Evolutionary conservation across 2,113 vertebrate species (phyloP), one percentile per base, ranked within the genome.

Genomic region (Anas platyrhynchos): DNA sequence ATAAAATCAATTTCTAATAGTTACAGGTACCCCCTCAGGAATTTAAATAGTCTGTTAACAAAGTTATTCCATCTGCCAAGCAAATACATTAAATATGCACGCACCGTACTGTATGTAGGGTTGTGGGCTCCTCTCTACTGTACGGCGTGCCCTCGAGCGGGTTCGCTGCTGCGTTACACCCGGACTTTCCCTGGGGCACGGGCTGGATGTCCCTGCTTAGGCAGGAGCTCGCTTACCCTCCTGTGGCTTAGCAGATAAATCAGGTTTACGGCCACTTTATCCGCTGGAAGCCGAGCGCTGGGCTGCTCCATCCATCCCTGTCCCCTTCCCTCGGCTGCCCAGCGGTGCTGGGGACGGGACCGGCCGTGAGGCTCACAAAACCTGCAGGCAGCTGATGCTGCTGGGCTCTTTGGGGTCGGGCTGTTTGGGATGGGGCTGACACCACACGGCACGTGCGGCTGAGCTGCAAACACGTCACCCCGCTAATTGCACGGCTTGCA

Each of bases 1-100:
- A 96, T 98, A 98, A 98, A 98, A 97, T 96, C 97, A 97, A 94
- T 97, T 98, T 97, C 95, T 98, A 98, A 98, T 96, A 97, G 97
- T 96, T 97, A 94, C 97, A 98, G 98, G 98, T 98, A 98, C 96
- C 93, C 96, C 95, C 96, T 95, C 83, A 96, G 97, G 97, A 97
- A 97, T 97, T 97, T 95, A 96, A 97, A 97, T 97, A 97, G 96
- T 94, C 97, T 96, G 95, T 95, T 97, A 97, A 97, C 96, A 96
- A 97, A 97, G 94, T 96, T 96, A 96, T 96, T 97, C 96, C 89
- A 96, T 95, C 94, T 95, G 95, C 93, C 67, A 83, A 86, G 93
- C 79, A 93, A 97, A 97, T 91, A 93, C 78, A 95, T 93, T 91
- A 95, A 95, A 89, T 82, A 73, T 94, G 84, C 90, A 92, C 1